phyloP scores from a whole-genome alignment of 2,113 vertebrate species.

The Microtus montanus region DNA sequence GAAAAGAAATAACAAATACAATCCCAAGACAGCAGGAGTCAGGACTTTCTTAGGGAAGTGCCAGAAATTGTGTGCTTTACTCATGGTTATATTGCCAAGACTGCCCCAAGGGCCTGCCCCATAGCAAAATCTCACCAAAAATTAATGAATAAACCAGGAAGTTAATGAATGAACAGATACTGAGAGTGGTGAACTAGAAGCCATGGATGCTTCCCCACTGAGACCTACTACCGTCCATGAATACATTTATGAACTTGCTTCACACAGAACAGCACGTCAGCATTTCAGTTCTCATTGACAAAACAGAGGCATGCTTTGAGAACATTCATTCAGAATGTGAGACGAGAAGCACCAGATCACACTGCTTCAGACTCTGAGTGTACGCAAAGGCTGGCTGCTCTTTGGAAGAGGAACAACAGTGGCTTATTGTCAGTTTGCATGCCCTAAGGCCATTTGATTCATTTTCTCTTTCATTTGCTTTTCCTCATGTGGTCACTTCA shows the following conservation, averaged over 20 bases:
- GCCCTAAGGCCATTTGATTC: constrained; percentile 14
- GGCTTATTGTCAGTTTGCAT: constrained; percentile 17
- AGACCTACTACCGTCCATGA: constrained; percentile 36
- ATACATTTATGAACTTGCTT: constrained; percentile 3
- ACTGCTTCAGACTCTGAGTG: background rate
- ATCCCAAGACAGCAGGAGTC: background rate
- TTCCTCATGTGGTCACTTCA: constrained; percentile 10
- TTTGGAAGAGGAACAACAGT: background rate
- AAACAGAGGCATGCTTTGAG: constrained; percentile 42
- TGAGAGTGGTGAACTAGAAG: constrained; percentile 34
- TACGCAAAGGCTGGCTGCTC: background rate
- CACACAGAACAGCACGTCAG: constrained; percentile 23
- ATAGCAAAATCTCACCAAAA: constrained; percentile 22
- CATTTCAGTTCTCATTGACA: constrained; percentile 11
- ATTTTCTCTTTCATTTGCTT: background rate
- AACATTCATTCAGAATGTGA: constrained; percentile 44
- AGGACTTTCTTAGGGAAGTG: background rate
- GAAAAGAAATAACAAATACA: background rate
- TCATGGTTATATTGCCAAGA: background rate
- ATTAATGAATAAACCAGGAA: constrained; percentile 45
- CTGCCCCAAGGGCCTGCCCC: background rate
- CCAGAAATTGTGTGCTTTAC: constrained; percentile 8
- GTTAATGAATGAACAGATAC: constrained; percentile 48
- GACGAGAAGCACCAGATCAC: constrained; percentile 40
- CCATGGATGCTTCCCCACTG: constrained; percentile 38